phyloP scores from a whole-genome alignment of 2,113 vertebrate species.

The Pagrus major region DNA sequence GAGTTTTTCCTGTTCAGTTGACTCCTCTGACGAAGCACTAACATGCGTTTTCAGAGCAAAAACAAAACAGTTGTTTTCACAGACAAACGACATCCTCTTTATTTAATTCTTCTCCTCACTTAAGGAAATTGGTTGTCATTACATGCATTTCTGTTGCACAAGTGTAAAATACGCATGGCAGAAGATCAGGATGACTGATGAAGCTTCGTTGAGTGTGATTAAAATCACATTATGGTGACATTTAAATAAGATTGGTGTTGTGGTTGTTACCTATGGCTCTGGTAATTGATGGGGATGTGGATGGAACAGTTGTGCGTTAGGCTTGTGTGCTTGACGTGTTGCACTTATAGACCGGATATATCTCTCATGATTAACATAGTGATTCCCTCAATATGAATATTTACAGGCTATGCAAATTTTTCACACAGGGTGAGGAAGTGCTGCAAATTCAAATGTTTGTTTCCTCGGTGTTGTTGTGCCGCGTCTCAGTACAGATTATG shows the following conservation, averaged over 20 bases:
- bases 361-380: conserved; percentile 21
- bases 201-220: conserved; percentile 66
- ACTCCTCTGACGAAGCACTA: background rate
- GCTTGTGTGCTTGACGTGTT: conserved; percentile 24
- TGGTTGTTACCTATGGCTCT: conserved; percentile 30
- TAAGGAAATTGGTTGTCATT: conserved; percentile 25
- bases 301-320: conserved; percentile 33
- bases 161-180: conserved; percentile 26
- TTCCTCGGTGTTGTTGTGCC: conserved; percentile 44
- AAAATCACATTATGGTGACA: conserved; percentile 70
- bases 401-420: conserved; percentile 68
- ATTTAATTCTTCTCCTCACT: conserved; percentile 6
- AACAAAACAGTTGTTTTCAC: background rate
- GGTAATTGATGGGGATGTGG: conserved; percentile 49
- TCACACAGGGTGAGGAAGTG: conserved; percentile 28
- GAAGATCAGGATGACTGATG: conserved; percentile 71
- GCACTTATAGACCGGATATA: conserved; percentile 26
- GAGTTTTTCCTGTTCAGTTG: background rate
- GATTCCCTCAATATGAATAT: conserved; percentile 76
- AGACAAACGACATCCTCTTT: background rate
- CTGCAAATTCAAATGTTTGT: conserved; percentile 42
- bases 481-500: conserved; percentile 43
- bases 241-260: conserved; percentile 52
- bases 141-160: conserved; percentile 4
- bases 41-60: background rate